These are phyloP conservation scores for Syrphus vitripennis DNA, from an alignment of 2,888 invertebrate genomes.

Conservation along the genomic window DNA sequence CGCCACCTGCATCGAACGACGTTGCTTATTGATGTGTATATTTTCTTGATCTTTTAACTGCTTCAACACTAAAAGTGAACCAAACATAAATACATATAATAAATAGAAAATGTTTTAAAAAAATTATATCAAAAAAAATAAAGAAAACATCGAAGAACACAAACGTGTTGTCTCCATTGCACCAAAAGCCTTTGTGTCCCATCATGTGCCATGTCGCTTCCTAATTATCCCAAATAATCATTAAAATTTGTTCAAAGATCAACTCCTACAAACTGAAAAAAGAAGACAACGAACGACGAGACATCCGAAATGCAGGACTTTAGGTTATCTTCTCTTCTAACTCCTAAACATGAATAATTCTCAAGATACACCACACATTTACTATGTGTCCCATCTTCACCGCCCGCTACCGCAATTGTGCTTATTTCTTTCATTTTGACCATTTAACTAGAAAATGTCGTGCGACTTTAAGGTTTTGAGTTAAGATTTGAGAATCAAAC, in stretches of 20 bases:
- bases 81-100: too few relatives aligned
- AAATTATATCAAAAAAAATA: too few relatives aligned
- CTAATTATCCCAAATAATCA: slow-evolving; percentile 54
- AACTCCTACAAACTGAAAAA: slow-evolving; percentile 12
- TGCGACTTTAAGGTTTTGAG: slow-evolving; percentile 57
- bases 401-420: too few relatives aligned
- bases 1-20: too few relatives aligned
- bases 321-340: slow-evolving; percentile 8
- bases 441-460: slow-evolving; percentile 63
- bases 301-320: slow-evolving; percentile 19
- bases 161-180: slow-evolving; percentile 6
- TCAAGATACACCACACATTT: slow-evolving; percentile 19
- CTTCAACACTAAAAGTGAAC: too few relatives aligned
- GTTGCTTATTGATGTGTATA: too few relatives aligned
- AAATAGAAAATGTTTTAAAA: too few relatives aligned
- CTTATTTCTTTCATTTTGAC: slow-evolving; percentile 21
- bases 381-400: not conserved
- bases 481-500: slow-evolving; percentile 21
- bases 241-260: slow-evolving; percentile 24
- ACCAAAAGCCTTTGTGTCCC: not conserved
- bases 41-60: too few relatives aligned
- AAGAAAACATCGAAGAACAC: not conserved
- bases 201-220: not conserved
- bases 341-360: slow-evolving; percentile 56
- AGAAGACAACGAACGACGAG: too few relatives aligned